phyloP scores from a whole-genome alignment of 2,797 vertebrate species.

The Brotogeris chrysoptera region DNA sequence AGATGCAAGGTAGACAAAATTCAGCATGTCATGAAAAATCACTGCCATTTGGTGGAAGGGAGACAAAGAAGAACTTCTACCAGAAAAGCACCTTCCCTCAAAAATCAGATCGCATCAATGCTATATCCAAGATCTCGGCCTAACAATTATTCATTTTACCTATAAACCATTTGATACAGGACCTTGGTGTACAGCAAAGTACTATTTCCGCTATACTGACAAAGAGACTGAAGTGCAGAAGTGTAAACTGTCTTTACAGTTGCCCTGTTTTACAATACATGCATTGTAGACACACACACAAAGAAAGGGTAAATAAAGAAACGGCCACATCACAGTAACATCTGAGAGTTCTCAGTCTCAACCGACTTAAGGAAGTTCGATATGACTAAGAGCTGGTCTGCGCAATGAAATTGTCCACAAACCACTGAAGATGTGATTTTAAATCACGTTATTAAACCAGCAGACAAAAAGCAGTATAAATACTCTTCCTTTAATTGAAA shows the following conservation, averaged over 20 bases:
- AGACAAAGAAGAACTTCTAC: background rate
- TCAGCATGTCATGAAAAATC: background rate
- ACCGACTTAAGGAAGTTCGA: background rate
- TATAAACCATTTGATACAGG: background rate
- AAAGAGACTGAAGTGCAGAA: background rate
- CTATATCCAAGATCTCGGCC: background rate
- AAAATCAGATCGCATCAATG: background rate
- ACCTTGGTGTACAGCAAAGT: background rate
- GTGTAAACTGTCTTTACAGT: background rate
- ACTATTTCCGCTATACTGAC: background rate
- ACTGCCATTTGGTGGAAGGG: background rate
- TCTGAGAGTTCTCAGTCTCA: conserved; percentile 2
- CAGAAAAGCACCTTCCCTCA: background rate
- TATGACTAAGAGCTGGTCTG: background rate
- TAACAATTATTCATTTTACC: background rate
- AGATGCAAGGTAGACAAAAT: background rate
- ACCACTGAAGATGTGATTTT: background rate
- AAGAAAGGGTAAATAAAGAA: background rate
- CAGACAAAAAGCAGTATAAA: conserved; percentile 54
- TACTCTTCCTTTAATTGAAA: conserved; percentile 40
- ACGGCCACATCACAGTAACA: background rate
- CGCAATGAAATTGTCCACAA: background rate
- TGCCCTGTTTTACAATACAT: background rate
- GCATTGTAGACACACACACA: background rate
- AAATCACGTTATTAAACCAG: background rate